Percentiles rank a stretch among this genome's conserved stretches.
Conservation (phyloP, 2,888 invertebrate species). For the Sarcophaga variegata region DNA sequence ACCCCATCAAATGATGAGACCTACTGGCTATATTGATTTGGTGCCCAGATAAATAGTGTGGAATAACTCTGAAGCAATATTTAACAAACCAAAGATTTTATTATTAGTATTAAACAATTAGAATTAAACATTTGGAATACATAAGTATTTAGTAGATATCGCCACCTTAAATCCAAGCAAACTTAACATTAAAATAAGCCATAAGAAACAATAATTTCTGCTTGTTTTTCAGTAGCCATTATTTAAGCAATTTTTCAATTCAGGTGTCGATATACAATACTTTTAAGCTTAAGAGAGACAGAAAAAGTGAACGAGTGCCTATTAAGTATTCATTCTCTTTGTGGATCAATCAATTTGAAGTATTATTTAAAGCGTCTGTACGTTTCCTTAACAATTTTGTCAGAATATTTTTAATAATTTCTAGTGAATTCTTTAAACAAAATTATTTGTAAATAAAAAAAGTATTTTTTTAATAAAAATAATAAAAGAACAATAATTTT, state of each 20-base stretch:
- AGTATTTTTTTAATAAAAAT: slow-evolving; percentile 34
- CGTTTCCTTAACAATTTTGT: slow-evolving; percentile 55
- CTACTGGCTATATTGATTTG: slow-evolving; percentile 81
- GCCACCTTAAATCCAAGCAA: background rate
- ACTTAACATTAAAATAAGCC: background rate
- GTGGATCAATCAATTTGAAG: slow-evolving; percentile 21
- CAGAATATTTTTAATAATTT: slow-evolving; percentile 37
- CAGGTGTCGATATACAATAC: background rate
- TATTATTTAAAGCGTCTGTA: slow-evolving; percentile 41
- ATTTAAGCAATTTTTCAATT: background rate
- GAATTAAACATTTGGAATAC: slow-evolving; percentile 14
- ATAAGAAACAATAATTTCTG: background rate
- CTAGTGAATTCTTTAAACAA: slow-evolving; percentile 43
- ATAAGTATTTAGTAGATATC: background rate
- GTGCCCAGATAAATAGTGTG: slow-evolving; percentile 78
- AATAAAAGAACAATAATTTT: background rate
- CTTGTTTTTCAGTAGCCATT: background rate
- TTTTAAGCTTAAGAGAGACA: background rate
- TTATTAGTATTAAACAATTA: slow-evolving; percentile 44
- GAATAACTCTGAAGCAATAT: background rate
- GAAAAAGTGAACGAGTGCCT: background rate
- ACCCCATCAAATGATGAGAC: slow-evolving; percentile 80
- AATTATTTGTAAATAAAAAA: slow-evolving; percentile 21
- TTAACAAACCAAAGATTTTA: slow-evolving; percentile 50
- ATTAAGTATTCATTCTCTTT: background rate